Evolutionary conservation across 2,797 vertebrate genomes (phyloP), one percentile per base, ranked within the genome.

Genomic region (Halcyon chelicuti): DNA sequence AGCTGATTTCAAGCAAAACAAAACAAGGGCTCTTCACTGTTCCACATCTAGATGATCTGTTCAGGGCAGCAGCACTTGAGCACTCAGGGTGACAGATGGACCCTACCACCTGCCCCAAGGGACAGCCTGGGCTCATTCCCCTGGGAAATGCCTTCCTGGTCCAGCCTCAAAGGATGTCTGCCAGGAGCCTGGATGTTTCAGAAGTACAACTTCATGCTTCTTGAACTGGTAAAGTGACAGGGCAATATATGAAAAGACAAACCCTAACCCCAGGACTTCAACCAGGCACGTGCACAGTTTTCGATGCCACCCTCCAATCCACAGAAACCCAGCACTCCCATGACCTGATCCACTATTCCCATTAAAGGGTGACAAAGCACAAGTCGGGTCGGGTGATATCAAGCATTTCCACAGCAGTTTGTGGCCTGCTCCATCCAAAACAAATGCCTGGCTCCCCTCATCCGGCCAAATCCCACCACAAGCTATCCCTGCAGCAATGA

Each of bases 191-290:
- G 4, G 20, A 25, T 8, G 5, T 35, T 46, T 55, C 47, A 12
- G 1, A 81, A 52, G 19, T 21, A 68, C 39, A 91, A 37, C 37
- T 62, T 51, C 16, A 15, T 44, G 22, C 37, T 49, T 3, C 22
- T 49, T 20, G 49, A 49, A 29, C 15, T 28, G 55, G 80, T 58
- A 62, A 49, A 21, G 58, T 12, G 7, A 72, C 10, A 47, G 31
- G 14, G 21, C 0, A 2, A 29, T 1, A 26, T 1, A 14, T 2
- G 28, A 44, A 22, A 40, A 63, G 14, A 14, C 0, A 2, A 77
- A 10, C 31, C 18, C 26, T 14, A 31, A 20, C 3, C 4, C 16
- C 68, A 67, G 23, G 18, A 35, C 11, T 63, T 73, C 1, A 6
- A 29, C 5, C 44, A 62, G 39, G 55, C 21, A 65, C 1, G 1